Conservation (phyloP, 2,113 vertebrate genomes). For the Carlito syrichta region DNA sequence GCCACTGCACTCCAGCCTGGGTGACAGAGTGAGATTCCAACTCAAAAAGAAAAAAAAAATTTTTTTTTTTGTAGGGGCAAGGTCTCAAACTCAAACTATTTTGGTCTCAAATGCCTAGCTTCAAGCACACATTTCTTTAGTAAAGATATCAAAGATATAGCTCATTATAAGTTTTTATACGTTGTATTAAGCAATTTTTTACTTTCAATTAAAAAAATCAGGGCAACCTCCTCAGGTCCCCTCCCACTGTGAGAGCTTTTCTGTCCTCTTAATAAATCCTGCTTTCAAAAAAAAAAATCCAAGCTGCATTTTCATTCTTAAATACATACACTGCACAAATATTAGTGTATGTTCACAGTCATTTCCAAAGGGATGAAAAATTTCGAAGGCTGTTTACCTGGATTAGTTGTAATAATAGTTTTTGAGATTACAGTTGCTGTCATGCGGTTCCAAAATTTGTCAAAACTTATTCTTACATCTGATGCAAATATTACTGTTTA, state of each 20-base stretch:
- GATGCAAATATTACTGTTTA: slow-evolving; percentile 94
- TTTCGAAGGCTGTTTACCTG: slow-evolving; percentile 86
- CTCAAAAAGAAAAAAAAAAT: no score
- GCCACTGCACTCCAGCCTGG: no score
- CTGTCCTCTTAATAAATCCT: no score
- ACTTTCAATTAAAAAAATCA: no score
- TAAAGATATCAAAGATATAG: background rate
- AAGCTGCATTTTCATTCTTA: slow-evolving; percentile 22
- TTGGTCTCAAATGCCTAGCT: no score
- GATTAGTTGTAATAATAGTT: slow-evolving; percentile 95
- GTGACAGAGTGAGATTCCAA: no score
- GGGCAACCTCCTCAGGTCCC: no score
- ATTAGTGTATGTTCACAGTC: background rate
- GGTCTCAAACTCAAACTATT: no score
- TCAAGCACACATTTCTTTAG: background rate
- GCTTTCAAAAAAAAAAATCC: no score
- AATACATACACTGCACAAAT: background rate
- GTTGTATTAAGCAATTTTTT: background rate
- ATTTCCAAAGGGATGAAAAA: background rate
- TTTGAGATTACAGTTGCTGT: slow-evolving; percentile 92
- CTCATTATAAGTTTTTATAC: background rate
- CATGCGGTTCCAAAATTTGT: slow-evolving; percentile 95
- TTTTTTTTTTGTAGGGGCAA: no score
- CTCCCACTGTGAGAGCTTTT: no score
- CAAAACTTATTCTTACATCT: slow-evolving; percentile 93